Evolutionary conservation across 2,888 invertebrate species (phyloP), one percentile per base, ranked within the genome.

Genomic region (Euclidia mi): DNA sequence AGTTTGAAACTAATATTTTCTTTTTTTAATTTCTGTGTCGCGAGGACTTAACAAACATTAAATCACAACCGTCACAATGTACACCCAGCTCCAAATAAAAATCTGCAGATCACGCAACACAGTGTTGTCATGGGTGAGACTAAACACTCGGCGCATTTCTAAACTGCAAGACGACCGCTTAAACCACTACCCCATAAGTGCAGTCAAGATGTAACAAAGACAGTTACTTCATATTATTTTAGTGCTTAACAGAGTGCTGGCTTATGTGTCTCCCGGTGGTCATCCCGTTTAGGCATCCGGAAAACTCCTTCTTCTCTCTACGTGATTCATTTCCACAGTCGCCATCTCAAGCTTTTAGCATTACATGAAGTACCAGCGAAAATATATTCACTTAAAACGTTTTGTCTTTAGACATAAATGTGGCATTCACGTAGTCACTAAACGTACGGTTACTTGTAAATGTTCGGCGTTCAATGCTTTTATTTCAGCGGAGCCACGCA

Each of bases 401-500:
- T 46, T 55, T 55, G 45, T 51, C 56, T 51, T 37, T 18, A 17
- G 29, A 34, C 41, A 31, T 44, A 29, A 65, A 59, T 57, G 50
- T 46, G 11, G 14, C n/a, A 50, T 52, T 42, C 18, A 46, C 38
- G 49, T 38, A 14, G 18, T 46, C 32, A 58, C 53, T 59, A 61
- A 64, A 58, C 29, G 42, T 58, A 40, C 38, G 42, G 45, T 62
- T 49, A 42, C 56, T 60, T 59, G 47, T 56, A 64, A 72, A 66
- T 66, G 58, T 58, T 48, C 58, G 43, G 38, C 51, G 43, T 62
- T 43, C 59, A 59, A 32, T 48, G 58, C 57, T 65, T 63, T 66
- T 64, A 65, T 69, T 73, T 61, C n/a, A 67, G 41, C 57, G 31
- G 11, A 53, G 56, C 59, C 55, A 43, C 15, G 50, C 47, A 65